Conservation (phyloP, 1,140 invertebrate species). For the Mactra quadrangularis region DNA sequence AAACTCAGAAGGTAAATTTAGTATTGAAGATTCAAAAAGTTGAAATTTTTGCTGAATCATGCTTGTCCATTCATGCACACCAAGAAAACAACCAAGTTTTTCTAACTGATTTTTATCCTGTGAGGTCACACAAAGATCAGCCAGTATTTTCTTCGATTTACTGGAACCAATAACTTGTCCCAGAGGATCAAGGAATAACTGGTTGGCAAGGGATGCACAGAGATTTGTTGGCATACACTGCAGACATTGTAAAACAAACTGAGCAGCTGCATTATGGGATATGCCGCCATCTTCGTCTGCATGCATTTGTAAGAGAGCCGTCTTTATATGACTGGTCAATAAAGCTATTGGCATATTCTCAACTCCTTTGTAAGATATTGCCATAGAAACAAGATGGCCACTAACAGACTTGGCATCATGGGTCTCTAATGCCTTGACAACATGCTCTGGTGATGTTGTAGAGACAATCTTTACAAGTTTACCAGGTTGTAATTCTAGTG, state of each 20-base stretch:
- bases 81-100: slow-evolving; percentile 76
- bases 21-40: slow-evolving; percentile 54
- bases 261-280: slow-evolving; percentile 59
- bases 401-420: slow-evolving; percentile 66
- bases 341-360: slow-evolving; percentile 75
- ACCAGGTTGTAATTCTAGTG: slow-evolving; percentile 78
- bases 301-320: slow-evolving; percentile 72
- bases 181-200: slow-evolving; percentile 81
- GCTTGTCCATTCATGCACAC: slow-evolving; percentile 78
- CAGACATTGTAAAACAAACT: slow-evolving; percentile 78
- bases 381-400: slow-evolving; percentile 80
- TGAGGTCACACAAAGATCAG: slow-evolving; percentile 64
- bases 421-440: slow-evolving; percentile 61
- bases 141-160: slow-evolving; percentile 76
- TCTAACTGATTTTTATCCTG: slow-evolving; percentile 65
- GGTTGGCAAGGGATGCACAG: slow-evolving; percentile 74
- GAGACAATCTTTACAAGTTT: slow-evolving; percentile 74
- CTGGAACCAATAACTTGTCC: slow-evolving; percentile 79
- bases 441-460: slow-evolving; percentile 73
- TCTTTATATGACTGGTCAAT: slow-evolving; percentile 78
- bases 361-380: slow-evolving; percentile 76
- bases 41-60: slow-evolving; percentile 67
- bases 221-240: slow-evolving; percentile 72
- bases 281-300: slow-evolving; percentile 20
- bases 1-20: slow-evolving; percentile 60